A percentile compares a stretch with the other conserved stretches of the same genome.
Evolutionary conservation across 2,113 vertebrate genomes (phyloP).

Genomic region (Maccullochella peelii): DNA sequence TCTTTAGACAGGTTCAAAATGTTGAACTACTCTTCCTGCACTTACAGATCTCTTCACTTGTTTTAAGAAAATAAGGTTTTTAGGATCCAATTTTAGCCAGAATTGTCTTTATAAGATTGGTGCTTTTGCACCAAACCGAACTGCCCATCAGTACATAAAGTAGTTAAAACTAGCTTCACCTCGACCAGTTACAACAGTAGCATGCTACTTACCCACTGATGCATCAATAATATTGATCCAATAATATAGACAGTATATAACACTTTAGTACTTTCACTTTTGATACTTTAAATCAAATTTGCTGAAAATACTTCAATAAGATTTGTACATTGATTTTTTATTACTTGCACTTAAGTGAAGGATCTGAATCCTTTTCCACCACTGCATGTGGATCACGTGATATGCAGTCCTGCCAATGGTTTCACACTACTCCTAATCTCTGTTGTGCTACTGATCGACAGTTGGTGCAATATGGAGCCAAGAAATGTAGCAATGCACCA

Average conservation of each 20-base stretch:
- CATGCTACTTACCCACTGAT: background rate
- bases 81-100: background rate
- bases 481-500: background rate
- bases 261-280: background rate
- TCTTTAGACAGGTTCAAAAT: background rate
- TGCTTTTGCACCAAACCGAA: background rate
- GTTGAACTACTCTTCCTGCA: background rate
- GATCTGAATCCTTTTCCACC: too few relatives aligned
- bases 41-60: too few relatives aligned
- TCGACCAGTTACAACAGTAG: background rate
- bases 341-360: too few relatives aligned
- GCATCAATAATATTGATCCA: background rate
- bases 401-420: constrained; percentile 1
- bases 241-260: background rate
- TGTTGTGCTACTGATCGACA: background rate
- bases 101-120: background rate
- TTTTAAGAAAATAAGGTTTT: too few relatives aligned
- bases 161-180: background rate
- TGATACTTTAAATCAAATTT: too few relatives aligned
- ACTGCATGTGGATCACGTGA: background rate
- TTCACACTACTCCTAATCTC: background rate
- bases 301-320: too few relatives aligned
- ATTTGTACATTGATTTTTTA: too few relatives aligned
- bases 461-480: constrained; percentile 2
- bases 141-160: background rate